phyloP scores from a whole-genome alignment of 2,888 invertebrate genomes.

The Spatulosminthurus flaviceps region DNA sequence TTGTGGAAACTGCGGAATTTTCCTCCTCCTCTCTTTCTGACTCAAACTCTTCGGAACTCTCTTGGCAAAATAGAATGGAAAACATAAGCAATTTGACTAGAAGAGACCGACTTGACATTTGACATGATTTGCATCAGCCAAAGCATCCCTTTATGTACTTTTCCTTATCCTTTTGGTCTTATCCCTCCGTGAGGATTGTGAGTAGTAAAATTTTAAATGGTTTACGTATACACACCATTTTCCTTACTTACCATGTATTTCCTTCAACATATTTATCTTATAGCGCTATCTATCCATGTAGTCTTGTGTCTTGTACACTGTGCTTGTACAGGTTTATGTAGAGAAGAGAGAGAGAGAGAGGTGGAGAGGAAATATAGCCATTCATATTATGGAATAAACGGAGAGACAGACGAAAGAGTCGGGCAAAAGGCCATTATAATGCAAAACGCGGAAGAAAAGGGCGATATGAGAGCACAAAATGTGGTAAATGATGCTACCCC shows the following conservation, averaged over 20 bases:
- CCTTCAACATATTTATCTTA: no score
- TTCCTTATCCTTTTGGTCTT: conserved; percentile 3
- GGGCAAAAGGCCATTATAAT: conserved; percentile 40
- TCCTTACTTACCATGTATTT: no score
- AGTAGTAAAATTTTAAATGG: background rate
- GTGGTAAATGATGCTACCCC: conserved; percentile 62
- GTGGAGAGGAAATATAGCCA: background rate
- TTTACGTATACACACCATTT: conserved; percentile 1
- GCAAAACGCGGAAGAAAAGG: conserved; percentile 44
- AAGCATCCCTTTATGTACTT: conserved; percentile 37
- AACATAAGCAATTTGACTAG: conserved; percentile 50
- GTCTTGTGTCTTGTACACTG: no score
- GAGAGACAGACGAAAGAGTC: conserved; percentile 37
- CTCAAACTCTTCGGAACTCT: background rate
- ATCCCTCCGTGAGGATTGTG: background rate
- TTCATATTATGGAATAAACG: conserved; percentile 13
- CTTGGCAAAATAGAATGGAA: conserved; percentile 43
- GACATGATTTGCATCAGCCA: conserved; percentile 61
- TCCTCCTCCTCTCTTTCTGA: background rate
- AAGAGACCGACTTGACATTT: conserved; percentile 57
- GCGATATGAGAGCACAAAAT: conserved; percentile 45
- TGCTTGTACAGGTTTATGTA: no score
- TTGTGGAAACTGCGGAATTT: conserved; percentile 6
- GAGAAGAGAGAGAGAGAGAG: no score
- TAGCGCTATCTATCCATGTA: background rate